Evolutionary conservation across 2,797 vertebrate genomes (phyloP).

Genomic region (Tinamus major): DNA sequence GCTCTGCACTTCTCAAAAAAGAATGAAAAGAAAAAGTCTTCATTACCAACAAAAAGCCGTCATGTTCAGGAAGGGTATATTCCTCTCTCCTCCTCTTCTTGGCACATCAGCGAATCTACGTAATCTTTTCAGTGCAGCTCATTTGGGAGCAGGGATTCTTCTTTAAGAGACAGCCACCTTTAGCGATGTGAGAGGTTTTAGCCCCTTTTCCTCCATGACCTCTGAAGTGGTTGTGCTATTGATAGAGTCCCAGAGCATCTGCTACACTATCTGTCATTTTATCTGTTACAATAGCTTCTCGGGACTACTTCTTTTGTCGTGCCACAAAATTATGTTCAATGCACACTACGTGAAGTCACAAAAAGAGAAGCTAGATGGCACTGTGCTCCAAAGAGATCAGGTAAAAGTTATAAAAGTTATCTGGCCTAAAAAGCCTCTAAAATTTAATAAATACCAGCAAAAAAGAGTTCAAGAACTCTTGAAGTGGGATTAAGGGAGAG

Average conservation of each 20-base stretch:
- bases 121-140: neutral
- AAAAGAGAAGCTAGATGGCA: constrained; percentile 75
- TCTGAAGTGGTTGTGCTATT: neutral
- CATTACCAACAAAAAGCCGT: neutral
- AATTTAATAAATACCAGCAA: neutral
- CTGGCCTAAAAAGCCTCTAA: neutral
- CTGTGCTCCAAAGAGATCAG: constrained; percentile 52
- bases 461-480: neutral
- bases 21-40: neutral
- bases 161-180: neutral
- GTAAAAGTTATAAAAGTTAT: neutral
- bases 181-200: neutral
- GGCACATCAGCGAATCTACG: neutral
- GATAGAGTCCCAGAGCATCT: neutral
- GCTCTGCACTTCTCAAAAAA: neutral
- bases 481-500: neutral
- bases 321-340: neutral
- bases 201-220: neutral
- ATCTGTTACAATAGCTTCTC: neutral
- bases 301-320: neutral
- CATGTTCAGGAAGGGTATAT: neutral
- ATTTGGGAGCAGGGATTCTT: neutral
- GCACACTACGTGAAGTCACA: neutral
- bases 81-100: neutral
- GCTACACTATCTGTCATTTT: too few species aligned